phyloP scores from a whole-genome alignment of 2,797 vertebrate genomes.

The Champsocephalus esox region DNA sequence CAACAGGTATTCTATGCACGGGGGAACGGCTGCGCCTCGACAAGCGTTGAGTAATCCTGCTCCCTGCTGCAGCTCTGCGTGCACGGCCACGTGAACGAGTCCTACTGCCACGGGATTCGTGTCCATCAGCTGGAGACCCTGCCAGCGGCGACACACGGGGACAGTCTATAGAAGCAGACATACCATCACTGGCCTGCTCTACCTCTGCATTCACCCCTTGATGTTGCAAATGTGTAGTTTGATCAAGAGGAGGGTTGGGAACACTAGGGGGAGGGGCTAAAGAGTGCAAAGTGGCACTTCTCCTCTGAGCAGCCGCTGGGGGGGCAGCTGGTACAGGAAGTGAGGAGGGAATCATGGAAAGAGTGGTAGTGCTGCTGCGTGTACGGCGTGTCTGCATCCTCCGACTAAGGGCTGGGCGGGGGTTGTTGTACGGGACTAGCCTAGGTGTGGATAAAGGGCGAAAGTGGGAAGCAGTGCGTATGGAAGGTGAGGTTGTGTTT shows the following conservation, averaged over 20 bases:
- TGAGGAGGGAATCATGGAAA: slow-evolving; percentile 73
- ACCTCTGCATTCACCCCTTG: slow-evolving; percentile 67
- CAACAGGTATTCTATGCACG: slow-evolving; percentile 77
- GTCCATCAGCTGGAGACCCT: slow-evolving; percentile 56
- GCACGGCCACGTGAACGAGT: slow-evolving; percentile 88
- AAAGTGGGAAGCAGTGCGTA: slow-evolving; percentile 66
- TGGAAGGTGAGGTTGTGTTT: slow-evolving; percentile 61
- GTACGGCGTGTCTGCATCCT: slow-evolving; percentile 84
- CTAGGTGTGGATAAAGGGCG: slow-evolving; percentile 73
- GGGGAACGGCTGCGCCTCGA: slow-evolving; percentile 92
- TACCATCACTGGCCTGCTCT: slow-evolving; percentile 69
- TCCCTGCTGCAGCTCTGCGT: slow-evolving; percentile 80
- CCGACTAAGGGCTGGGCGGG: slow-evolving; percentile 77
- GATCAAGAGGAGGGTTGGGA: slow-evolving; percentile 53
- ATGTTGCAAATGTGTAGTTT: slow-evolving; percentile 65
- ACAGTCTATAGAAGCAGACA: slow-evolving; percentile 70
- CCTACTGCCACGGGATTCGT: slow-evolving; percentile 85
- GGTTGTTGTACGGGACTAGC: slow-evolving; percentile 74
- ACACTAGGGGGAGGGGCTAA: slow-evolving; percentile 53
- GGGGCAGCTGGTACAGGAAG: slow-evolving; percentile 55
- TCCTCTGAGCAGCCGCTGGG: slow-evolving; percentile 65
- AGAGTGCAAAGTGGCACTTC: slow-evolving; percentile 72
- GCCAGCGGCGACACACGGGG: slow-evolving; percentile 78
- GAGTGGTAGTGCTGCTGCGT: slow-evolving; percentile 79
- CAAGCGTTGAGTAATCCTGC: slow-evolving; percentile 81